Base-by-base conservation (phyloP, 2,888 invertebrate species). In the Polietes domitor region DNA sequence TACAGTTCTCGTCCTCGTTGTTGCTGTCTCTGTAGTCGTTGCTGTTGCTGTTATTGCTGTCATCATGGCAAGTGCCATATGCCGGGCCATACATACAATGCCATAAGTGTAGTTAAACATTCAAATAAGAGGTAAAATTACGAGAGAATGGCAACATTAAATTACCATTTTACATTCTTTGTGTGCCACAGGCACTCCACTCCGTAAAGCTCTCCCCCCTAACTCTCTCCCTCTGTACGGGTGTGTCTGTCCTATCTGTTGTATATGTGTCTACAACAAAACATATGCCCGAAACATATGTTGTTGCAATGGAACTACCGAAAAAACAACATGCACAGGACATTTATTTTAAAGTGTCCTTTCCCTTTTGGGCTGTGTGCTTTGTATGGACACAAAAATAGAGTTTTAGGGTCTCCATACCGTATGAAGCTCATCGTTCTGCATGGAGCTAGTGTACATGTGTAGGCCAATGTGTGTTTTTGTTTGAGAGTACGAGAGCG, bases 61-160 rank as follows among this genome's bases (percentile, higher is more conserved):
- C 68, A 68, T 68, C 68, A 68, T 41, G 68, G 68, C 68, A 68
- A 41, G 68, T 68, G 68, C 68, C 68, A 61, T 61, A 72, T 82
- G 70, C 74, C 58, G 28, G 26, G 55, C 21, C 55, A 55, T 72
- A 37, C 55, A 55, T 72, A 37, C 72, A 37, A 43, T 74, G 68
- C 28, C 68, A 73, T 80, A 74, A 72, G 76, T 78, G 47, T 55
- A 75, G 72, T 77, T 72, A 78, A 80, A 80, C 73, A 76, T 77
- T 75, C 78, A 73, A 70, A 55, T 79, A 76, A 81, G 81, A 81
- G 84, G 78, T 79, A 73, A 84, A 84, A 84, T 84, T 84, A 84
- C 81, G 78, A 84, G 78, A 81, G 81, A 84, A 81, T 84, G 76
- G 84, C 81, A 79, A 81, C 84, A 84, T 81, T 81, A 84, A 81